Evolutionary conservation across 2,888 invertebrate species (phyloP), one percentile per base, ranked within the genome.

Genomic region (Drosophila pullipes): DNA sequence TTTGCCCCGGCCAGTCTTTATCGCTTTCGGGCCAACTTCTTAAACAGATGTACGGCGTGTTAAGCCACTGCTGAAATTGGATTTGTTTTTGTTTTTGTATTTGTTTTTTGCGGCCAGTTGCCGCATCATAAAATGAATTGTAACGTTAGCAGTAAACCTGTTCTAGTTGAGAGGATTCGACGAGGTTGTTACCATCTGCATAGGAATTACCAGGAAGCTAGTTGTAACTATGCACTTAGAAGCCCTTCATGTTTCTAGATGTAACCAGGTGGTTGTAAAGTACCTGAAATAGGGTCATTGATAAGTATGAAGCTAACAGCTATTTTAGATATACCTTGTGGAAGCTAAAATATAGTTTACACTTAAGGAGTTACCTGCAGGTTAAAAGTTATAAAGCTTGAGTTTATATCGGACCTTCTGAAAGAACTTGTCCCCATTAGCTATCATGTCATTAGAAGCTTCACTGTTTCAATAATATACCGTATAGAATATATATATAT

Each of bases 101-200:
- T 22, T 22, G 22, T 37, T 39, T 76, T 53, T 50, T 62, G 71
- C 39, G 53, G 58, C 58, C 52, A 47, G 66, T 66, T 70, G 41
- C 54, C 59, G 66, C 71, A 68, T 67, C 69, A 78, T 86, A 83
- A 84, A 83, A 69, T 44, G 69, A 74, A 78, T 78, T 68, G 76
- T 52, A 39, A 53, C 6, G 25, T 47, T 58, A 61, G 64, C 58
- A 44, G 39, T 50, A 52, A 55, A 41, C 39, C 13, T 55, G 55
- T 31, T 39, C n/a, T 25, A 55, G 55, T 28, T 52, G 50, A 57
- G n/a, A 49, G 30, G 39, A 28, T 50, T 35, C 39, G 33, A 33
- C 39, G 35, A 13, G 41, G 5, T 47, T 28, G 64, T 18, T 35
- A 35, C 28, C 41, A 22, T 35, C 5, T 63, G 50, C 39, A 49